phyloP scores from a whole-genome alignment of 1,140 invertebrate genomes.

The Archegozetes longisetosus region DNA sequence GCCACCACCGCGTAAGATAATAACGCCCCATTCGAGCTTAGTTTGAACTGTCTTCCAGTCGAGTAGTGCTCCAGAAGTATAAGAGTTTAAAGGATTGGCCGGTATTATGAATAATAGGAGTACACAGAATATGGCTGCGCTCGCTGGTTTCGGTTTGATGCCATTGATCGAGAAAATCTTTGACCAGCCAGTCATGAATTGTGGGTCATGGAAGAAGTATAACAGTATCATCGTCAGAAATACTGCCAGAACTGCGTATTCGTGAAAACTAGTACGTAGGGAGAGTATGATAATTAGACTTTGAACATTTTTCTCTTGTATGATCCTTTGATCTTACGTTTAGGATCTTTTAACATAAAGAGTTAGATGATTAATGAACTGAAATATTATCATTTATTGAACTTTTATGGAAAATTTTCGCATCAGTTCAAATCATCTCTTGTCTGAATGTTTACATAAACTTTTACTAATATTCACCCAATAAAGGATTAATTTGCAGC shows the following conservation, averaged over 20 bases:
- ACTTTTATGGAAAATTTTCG: no score
- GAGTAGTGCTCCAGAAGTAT: constrained; percentile 20
- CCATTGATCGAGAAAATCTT: constrained; percentile 11
- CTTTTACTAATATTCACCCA: no score
- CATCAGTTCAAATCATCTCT: no score
- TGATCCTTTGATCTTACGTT: no score
- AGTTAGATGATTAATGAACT: no score
- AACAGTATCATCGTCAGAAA: constrained; percentile 61
- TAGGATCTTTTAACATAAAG: no score
- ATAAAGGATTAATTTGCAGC: no score
- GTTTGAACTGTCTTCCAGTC: constrained; percentile 32
- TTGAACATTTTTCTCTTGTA: no score
- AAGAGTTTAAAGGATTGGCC: constrained; percentile 32
- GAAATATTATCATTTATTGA: no score
- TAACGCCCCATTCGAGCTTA: constrained; percentile 35
- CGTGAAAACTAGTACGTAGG: constrained; percentile 53
- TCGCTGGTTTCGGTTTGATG: constrained; percentile 43
- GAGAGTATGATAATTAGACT: no score
- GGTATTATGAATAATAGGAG: constrained; percentile 67
- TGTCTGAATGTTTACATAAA: no score
- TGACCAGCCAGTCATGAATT: constrained; percentile 61
- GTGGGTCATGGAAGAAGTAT: constrained; percentile 72
- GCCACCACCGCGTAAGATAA: constrained; percentile 49
- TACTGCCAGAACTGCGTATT: constrained; percentile 50
- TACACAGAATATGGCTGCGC: constrained; percentile 58